Base-by-base conservation (phyloP, 2,113 vertebrate genomes). In the Python bivittatus region DNA sequence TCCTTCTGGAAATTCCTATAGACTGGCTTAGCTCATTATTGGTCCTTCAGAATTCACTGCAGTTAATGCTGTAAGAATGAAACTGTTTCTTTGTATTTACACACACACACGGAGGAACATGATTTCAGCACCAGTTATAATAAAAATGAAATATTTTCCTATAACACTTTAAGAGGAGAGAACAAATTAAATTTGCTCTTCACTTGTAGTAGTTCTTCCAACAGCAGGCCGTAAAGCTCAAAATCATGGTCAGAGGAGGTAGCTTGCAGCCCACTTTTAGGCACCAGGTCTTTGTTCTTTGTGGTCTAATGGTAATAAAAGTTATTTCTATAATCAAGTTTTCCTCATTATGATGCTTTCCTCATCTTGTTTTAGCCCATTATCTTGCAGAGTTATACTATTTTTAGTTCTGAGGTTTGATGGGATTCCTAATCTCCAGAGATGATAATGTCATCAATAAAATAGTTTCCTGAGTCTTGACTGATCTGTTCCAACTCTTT, bases 401-500 rank as follows among this genome's bases (percentile, higher is more conserved):
- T 13, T 88, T 92, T 93, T 86, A 88, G 87, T 0, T 13, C 92
- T 38, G 91, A 6, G 0, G 0, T 52, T 42, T 90, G 96, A 54
- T 84, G 48, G 3, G 92, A 91, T 0, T 0, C 33, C 64, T 96
- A 95, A 90, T 7, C 89, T 38, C 53, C 96, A 0, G 84, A 90
- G 8, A 53, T 94, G 8, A 48, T 94, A 64, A 96, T 95, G 0
- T 96, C 96, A 0, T 97, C 96, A 0, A 96, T 97, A 0, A 97
- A 98, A 2, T 97, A 98, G 94, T 97, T 97, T n/a, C 97, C 98
- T 0, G 97, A 98, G 91, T 98, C 97, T 8, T 92, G 91, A 42
- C 93, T 97, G 33, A 61, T 96, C 33, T 97, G 95, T 25, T 95
- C 95, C 84, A 0, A 92, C 54, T 95, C 95, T 20, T 72, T 83